phyloP scores from a whole-genome alignment of 2,888 invertebrate genomes.

The Enchytraeus crypticus region DNA sequence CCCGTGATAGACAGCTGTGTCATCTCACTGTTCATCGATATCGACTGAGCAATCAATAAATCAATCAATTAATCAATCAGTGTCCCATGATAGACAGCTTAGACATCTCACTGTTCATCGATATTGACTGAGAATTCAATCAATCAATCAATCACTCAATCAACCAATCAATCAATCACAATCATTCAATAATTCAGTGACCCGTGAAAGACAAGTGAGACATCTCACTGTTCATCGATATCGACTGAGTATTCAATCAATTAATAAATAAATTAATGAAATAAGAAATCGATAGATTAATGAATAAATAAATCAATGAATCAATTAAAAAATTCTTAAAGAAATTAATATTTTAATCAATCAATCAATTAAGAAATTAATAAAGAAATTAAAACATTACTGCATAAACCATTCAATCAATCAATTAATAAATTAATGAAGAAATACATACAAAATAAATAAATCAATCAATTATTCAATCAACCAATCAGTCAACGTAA shows the following conservation, averaged over 20 bases:
- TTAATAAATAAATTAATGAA: too few relatives aligned
- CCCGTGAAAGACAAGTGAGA: too few relatives aligned
- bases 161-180: too few relatives aligned
- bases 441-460: background rate
- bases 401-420: background rate
- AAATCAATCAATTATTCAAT: background rate
- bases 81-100: constrained; percentile 86
- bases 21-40: constrained; percentile 52
- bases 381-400: too few relatives aligned
- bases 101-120: constrained; percentile 56
- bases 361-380: background rate
- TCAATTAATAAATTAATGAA: background rate
- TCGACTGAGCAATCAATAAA: constrained; percentile 23
- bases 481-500: background rate
- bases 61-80: too few relatives aligned
- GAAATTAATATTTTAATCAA: constrained; percentile 22
- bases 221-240: too few relatives aligned
- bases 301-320: too few relatives aligned
- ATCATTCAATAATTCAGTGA: too few relatives aligned
- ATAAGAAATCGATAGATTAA: too few relatives aligned
- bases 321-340: constrained; percentile 60
- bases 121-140: constrained; percentile 27
- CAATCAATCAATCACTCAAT: background rate
- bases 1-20: constrained; percentile 86
- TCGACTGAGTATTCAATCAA: too few relatives aligned